Evolutionary conservation across 2,888 invertebrate species (phyloP), one percentile per base, ranked within the genome.

Genomic region (Sarcophaga rosellei): DNA sequence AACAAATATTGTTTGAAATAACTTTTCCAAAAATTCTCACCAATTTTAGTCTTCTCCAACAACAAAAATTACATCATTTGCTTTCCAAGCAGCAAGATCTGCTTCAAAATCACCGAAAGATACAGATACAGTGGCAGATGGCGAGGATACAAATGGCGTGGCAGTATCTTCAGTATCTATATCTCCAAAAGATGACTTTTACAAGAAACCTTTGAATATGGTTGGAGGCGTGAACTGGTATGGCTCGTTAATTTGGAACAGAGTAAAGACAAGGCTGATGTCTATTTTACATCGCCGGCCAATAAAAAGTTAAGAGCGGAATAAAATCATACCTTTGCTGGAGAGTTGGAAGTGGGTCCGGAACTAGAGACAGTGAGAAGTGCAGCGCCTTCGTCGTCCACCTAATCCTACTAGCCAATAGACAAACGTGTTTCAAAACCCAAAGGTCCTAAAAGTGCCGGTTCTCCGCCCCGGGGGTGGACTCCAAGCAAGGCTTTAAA

Each of bases 211-310:
- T 0, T 95, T 95, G 93, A 94, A 65, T 94, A 93, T 80, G 96
- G 96, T 11, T 97, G 98, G 98, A 95, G 95, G 90, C 94, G 98
- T 63, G 97, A 98, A 93, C 93, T 98, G 62, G 97, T 97, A 44
- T 95, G 95, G 92, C 94, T 97, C 23, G 95, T 95, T 2, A 94
- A 95, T 3, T 92, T 94, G 2, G 95, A 95, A 89, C 77, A 88
- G 1, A 88, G 90, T 84, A 90, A 92, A 87, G 91, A 92, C 25
- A 91, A 94, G 92, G 96, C 96, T 0, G 97, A 98, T 93, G 96
- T 97, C 47, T 97, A 97, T 93, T 98, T 97, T 92, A 97, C 96
- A 91, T 95, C 96, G 75, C 97, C 98, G 4, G 92, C 92, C 20
- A 97, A 97, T 0, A 96, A 96, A 92, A 97, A 97, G 92, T 94